phyloP scores from a whole-genome alignment of 1,140 invertebrate species.

The Teleogryllus occipitalis region DNA sequence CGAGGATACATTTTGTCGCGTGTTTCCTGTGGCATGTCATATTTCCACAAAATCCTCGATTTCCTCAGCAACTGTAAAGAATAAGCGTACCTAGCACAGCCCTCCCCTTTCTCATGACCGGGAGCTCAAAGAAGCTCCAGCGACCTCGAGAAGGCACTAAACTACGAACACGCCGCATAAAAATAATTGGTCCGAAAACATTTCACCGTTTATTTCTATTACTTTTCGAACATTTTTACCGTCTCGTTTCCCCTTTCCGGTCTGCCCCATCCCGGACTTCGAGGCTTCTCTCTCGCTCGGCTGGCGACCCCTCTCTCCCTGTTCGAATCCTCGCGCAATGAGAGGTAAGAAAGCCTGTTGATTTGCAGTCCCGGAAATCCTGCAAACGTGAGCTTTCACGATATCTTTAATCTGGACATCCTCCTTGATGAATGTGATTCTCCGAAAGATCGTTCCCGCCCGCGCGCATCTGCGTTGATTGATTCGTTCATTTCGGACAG shows the following conservation, averaged over 20 bases:
- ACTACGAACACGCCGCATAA: background rate
- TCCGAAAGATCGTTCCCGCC: background rate
- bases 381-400: background rate
- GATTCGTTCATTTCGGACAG: background rate
- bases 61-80: no score
- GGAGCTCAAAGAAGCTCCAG: background rate
- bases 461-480: background rate
- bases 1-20: no score
- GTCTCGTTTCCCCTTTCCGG: background rate
- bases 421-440: background rate
- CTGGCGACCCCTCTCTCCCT: background rate
- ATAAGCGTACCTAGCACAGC: no score
- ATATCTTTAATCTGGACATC: background rate
- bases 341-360: background rate
- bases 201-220: conserved; percentile 1
- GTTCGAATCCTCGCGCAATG: background rate
- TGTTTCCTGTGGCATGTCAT: no score
- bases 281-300: background rate
- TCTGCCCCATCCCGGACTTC: background rate
- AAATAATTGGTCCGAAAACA: background rate
- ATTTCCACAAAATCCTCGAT: no score
- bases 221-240: conserved; percentile 5
- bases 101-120: no score
- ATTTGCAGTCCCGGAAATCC: background rate
- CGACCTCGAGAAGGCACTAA: background rate